phyloP scores from a whole-genome alignment of 2,113 vertebrate genomes.

The Labrus mixtus region DNA sequence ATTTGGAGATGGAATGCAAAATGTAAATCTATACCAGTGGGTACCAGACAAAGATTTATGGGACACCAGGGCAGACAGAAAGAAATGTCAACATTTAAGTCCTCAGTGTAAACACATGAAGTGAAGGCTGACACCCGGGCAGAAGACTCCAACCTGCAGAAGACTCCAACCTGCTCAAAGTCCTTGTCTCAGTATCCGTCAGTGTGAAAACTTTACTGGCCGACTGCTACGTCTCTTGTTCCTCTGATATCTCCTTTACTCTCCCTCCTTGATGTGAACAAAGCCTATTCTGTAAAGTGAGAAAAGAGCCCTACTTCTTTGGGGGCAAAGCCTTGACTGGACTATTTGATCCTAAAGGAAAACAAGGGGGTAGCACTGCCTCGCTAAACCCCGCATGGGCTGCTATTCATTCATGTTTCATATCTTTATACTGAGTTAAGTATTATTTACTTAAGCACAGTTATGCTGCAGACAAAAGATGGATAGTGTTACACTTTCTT shows the following conservation, averaged over 20 bases:
- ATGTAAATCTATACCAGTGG: not conserved
- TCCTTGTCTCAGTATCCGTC: not conserved
- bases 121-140: not conserved
- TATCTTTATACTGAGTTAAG: conserved; percentile 41
- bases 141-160: not conserved
- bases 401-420: conserved; percentile 2
- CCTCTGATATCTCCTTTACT: not conserved
- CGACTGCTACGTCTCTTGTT: not conserved
- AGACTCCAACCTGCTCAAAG: not conserved
- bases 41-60: not conserved
- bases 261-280: conserved; percentile 6
- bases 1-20: not conserved
- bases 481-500: conserved; percentile 46
- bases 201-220: conserved; percentile 22
- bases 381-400: conserved; percentile 11
- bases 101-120: conserved; percentile 28
- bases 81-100: not conserved
- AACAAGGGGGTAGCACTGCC: conserved; percentile 11
- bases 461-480: conserved; percentile 32
- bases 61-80: not conserved
- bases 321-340: conserved; percentile 18
- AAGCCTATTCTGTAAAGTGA: conserved; percentile 36
- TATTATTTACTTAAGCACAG: conserved; percentile 57
- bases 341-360: conserved; percentile 28
- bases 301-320: conserved; percentile 33